Percentiles rank a stretch among this genome's conserved stretches.
phyloP scores from a whole-genome alignment of 64 coral and sea anemone species.

The Porites lutea region DNA sequence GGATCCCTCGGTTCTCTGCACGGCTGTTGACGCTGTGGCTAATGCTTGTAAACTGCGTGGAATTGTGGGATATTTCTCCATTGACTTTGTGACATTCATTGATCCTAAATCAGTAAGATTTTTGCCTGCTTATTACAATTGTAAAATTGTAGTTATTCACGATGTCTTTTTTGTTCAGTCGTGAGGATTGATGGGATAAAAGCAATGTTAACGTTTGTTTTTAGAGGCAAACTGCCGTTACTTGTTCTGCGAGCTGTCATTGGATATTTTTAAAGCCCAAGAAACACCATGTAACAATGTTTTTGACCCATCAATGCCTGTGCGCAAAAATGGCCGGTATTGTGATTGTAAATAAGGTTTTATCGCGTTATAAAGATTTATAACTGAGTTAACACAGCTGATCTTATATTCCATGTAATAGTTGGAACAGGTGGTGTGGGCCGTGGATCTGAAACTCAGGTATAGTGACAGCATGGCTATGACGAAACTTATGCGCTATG shows the following conservation, averaged over 20 bases:
- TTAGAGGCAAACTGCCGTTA: too few species aligned
- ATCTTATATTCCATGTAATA: background rate
- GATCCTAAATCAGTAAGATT: conserved; percentile 88
- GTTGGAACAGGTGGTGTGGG: conserved; percentile 91
- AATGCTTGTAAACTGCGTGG: conserved; percentile 83
- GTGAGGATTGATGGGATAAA: too few species aligned
- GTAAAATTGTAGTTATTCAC: too few species aligned
- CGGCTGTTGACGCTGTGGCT: conserved; percentile 73
- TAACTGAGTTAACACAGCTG: too few species aligned
- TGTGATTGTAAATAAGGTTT: too few species aligned
- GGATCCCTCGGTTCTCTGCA: conserved; percentile 66
- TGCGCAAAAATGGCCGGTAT: too few species aligned
- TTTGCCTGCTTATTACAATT: too few species aligned
- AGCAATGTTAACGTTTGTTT: too few species aligned
- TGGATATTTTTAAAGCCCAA: background rate
- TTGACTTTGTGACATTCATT: conserved; percentile 97
- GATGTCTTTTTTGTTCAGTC: too few species aligned
- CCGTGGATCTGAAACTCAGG: conserved; percentile 89
- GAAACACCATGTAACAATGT: background rate
- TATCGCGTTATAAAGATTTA: too few species aligned
- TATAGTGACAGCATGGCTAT: conserved; percentile 96
- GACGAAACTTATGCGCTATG: conserved; percentile 86
- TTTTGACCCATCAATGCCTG: background rate
- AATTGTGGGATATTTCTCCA: conserved; percentile 92
- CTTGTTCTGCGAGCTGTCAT: background rate